phyloP scores from a whole-genome alignment of 1,140 invertebrate species.

The Pogonomyrmex barbatus region DNA sequence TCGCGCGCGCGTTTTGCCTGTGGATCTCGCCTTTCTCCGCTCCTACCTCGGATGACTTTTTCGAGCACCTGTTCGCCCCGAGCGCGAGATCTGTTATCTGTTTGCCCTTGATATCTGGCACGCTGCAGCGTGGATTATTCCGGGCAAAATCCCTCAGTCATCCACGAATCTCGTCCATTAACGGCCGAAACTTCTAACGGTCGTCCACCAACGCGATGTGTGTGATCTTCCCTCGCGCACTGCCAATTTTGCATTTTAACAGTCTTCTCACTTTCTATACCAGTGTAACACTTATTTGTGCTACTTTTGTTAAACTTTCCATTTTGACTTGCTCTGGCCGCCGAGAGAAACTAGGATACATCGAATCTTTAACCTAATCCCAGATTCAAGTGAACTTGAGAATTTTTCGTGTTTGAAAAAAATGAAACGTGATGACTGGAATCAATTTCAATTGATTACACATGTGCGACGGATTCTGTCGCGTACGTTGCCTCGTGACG shows the following conservation, averaged over 20 bases:
- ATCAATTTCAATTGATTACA: background rate
- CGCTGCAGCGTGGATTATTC: conserved; percentile 62
- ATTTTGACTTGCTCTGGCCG: conserved; percentile 69
- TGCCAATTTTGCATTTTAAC: conserved; percentile 69
- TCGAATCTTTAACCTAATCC: conserved; percentile 44
- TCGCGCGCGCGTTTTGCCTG: conserved; percentile 19
- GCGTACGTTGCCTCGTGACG: background rate
- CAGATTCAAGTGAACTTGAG: background rate
- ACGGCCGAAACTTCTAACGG: conserved; percentile 40
- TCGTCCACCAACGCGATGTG: conserved; percentile 26
- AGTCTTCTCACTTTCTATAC: conserved; percentile 72
- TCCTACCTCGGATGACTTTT: conserved; percentile 64
- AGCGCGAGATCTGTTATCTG: conserved; percentile 68
- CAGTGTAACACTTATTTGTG: conserved; percentile 75
- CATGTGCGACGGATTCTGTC: conserved; percentile 9
- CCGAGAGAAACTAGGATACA: conserved; percentile 14
- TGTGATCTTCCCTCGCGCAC: conserved; percentile 40
- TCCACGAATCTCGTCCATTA: conserved; percentile 32
- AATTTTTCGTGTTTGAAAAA: background rate
- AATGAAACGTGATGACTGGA: background rate
- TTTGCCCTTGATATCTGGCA: conserved; percentile 72
- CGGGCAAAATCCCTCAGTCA: conserved; percentile 44
- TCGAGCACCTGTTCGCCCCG: conserved; percentile 72
- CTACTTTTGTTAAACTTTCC: conserved; percentile 76
- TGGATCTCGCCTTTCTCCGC: conserved; percentile 67